Evolutionary conservation across 2,113 vertebrate species (phyloP).

Genomic region (Megaceryle torquata): DNA sequence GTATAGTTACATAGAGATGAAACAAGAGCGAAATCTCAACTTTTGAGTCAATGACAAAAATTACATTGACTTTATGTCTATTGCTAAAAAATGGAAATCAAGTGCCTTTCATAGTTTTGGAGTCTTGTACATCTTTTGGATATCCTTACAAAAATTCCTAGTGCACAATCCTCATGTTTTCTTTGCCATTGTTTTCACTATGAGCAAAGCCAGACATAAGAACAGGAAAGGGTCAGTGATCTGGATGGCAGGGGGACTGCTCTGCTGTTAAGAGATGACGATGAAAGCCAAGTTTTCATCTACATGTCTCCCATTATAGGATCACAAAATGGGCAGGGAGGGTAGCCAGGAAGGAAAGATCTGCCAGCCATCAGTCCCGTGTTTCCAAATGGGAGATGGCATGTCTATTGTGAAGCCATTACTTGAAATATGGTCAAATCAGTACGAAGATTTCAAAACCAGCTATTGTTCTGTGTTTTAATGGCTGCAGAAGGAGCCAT

Average conservation of each 20-base stretch:
- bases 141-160: background rate
- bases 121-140: background rate
- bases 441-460: background rate
- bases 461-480: background rate
- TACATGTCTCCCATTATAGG: background rate
- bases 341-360: background rate
- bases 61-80: background rate
- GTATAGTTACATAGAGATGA: background rate
- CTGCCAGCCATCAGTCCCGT: background rate
- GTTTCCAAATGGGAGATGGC: background rate
- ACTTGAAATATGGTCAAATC: background rate
- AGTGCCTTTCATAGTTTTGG: background rate
- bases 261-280: background rate
- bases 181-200: background rate
- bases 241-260: fast-evolving
- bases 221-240: background rate
- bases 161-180: background rate
- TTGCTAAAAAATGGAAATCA: background rate
- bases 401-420: background rate
- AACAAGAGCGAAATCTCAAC: background rate
- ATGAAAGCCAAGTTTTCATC: background rate
- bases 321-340: background rate
- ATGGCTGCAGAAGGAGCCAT: background rate
- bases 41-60: background rate
- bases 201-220: background rate